Evolutionary conservation across 2,113 vertebrate genomes (phyloP), one percentile per base, ranked within the genome.

Genomic region (Ctenomys sociabilis): DNA sequence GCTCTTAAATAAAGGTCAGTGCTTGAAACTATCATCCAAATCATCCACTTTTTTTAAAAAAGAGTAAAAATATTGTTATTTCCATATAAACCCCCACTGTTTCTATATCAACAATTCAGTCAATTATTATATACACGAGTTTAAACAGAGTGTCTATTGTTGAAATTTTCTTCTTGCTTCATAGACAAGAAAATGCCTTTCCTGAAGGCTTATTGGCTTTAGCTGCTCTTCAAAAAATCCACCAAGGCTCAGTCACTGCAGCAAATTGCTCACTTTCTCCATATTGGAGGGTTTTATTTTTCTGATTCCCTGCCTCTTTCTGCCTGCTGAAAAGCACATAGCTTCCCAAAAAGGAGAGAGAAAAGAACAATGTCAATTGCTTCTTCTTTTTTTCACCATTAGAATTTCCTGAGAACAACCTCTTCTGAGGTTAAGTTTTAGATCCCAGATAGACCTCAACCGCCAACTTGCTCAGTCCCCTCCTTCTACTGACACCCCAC

Each of bases 21-120:
- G 45, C 85, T 14, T 49, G 13, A 61, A 78, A 14, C 32, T 13
- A 30, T 73, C 28, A 14, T 54, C 22, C 7, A 93, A 16, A 57
- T 95, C n/a, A 78, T 54, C 11, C 19, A 57, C 32, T 49, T 90
- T 49, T 90, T 75, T 61, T 68, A 68, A 88, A 32, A 54, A 59
- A 80, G 59, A 45, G 40, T 30, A 40, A 43, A 49, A 45, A 30
- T 77, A 77, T 77, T 43, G 12, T 28, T 30, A 43, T 95, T 92
- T 92, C 64, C n/a, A 52, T 26, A 30, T 61, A 32, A 90, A 88
- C 37, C 40, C 37, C 37, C 32, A 22, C 24, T 88, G 32, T 85
- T 93, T 85, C 85, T 90, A 73, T 90, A 90, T 12, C 57, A 66
- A 52, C 43, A 91, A 70, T 28, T 43, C 35, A 64, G 30, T 90